phyloP scores from a whole-genome alignment of 2,888 invertebrate species.

The Patella depressa region DNA sequence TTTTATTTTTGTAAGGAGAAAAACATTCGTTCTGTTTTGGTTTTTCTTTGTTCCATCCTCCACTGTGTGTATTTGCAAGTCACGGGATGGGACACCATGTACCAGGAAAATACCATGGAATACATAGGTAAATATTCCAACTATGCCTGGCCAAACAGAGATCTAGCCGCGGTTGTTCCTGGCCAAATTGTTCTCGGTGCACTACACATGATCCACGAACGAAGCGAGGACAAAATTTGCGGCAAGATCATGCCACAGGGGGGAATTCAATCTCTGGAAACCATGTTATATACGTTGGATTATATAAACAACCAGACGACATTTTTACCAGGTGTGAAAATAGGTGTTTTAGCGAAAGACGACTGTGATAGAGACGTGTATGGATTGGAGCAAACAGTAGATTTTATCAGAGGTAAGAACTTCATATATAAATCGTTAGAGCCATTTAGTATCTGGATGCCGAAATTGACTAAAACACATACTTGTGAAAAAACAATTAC shows the following conservation, averaged over 20 bases:
- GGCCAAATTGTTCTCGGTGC: conserved; percentile 92
- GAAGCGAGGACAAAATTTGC: conserved; percentile 85
- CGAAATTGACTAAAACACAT: no score
- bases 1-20: not conserved
- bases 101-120: conserved; percentile 34
- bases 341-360: conserved; percentile 91
- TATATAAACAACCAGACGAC: conserved; percentile 75
- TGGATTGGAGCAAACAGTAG: conserved; percentile 94
- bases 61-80: conserved; percentile 10
- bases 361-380: conserved; percentile 97
- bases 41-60: not conserved
- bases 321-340: conserved; percentile 82
- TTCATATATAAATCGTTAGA: not conserved
- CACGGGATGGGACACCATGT: conserved; percentile 2
- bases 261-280: conserved; percentile 83
- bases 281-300: conserved; percentile 92
- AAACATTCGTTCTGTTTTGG: not conserved
- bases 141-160: conserved; percentile 66
- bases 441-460: no score
- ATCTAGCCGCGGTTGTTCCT: conserved; percentile 83
- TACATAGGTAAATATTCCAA: conserved; percentile 51
- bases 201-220: conserved; percentile 94
- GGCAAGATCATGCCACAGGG: conserved; percentile 96
- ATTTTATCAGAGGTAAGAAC: conserved; percentile 92
- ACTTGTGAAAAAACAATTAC: no score